Evolutionary conservation across 2,888 invertebrate species (phyloP), one percentile per base, ranked within the genome.

Genomic region (Plutella xylostella): DNA sequence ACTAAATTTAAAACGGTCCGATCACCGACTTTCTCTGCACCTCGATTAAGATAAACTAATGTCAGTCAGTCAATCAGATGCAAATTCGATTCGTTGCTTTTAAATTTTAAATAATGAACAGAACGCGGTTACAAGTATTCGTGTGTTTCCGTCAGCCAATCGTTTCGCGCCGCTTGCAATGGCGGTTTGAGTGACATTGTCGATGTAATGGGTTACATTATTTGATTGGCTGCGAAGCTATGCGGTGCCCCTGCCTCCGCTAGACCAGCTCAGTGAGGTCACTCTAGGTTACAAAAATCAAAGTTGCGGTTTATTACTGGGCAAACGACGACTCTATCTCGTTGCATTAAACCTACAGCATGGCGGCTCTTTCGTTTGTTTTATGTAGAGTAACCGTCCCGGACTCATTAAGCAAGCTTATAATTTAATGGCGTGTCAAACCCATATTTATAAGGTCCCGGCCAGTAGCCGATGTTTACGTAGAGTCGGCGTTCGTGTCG

Each of bases 31-130:
- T 54, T 54, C 54, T 51, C 54, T 48, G 48, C 51, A 42, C 31
- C 37, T 30, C 46, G 45, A 48, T 51, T 42, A 22, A 38, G 42
- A 46, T 46, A 42, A 43, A 48, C 39, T 48, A 50, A 52, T 49
- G 44, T 48, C 46, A 48, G 44, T 48, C 46, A 48, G 50, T 51
- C 52, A 55, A 55, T 51, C 39, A 39, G 34, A 55, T 55, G 54
- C 47, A 45, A 53, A 55, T n/a, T 55, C 41, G 46, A 51, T 51
- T 53, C 54, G 25, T 14, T 34, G 28, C 14, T 43, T 43, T 34
- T 34, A 43, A 34, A 21, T 34, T 34, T 34, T 42, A 42, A 42
- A 34, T 21, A 34, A 2, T 20, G 42, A n/a, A n/a, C n/a, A n/a
- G n/a, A 18, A 19, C 31, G 31, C 20, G 14, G 19, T 31, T 14